These are phyloP conservation scores for Champsocephalus esox DNA, from an alignment of 2,797 vertebrate genomes.

Conservation along the genomic window DNA sequence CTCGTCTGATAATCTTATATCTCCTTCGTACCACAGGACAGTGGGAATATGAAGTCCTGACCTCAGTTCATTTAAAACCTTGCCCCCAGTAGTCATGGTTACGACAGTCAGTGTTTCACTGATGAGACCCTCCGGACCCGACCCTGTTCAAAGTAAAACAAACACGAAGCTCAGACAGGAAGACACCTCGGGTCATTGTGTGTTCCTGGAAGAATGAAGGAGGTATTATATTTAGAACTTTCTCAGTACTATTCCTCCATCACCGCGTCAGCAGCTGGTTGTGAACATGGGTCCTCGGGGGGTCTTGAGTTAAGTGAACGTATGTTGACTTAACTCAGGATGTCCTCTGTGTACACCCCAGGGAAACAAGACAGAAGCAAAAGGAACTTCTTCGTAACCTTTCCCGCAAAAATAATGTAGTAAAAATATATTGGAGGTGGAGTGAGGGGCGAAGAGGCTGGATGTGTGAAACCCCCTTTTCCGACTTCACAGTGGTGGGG, in stretches of 20 bases:
- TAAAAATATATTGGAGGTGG: background rate
- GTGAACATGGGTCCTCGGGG: constrained; percentile 1
- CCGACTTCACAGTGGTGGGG: background rate
- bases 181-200: constrained; percentile 2
- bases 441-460: background rate
- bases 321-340: constrained; percentile 26
- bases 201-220: constrained; percentile 19
- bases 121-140: background rate
- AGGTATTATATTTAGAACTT: constrained; percentile 34
- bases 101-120: background rate
- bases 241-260: constrained; percentile 7
- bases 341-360: constrained; percentile 33
- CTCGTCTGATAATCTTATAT: background rate
- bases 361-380: constrained; percentile 3
- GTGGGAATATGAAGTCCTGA: background rate
- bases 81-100: background rate
- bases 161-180: constrained; percentile 20
- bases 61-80: background rate
- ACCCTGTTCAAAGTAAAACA: background rate
- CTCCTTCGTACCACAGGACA: too few species aligned
- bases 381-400: background rate
- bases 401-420: background rate
- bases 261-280: constrained; percentile 29
- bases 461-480: background rate
- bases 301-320: background rate